Conservation (phyloP, 2,113 vertebrate genomes). For the Scytalopus superciliaris region DNA sequence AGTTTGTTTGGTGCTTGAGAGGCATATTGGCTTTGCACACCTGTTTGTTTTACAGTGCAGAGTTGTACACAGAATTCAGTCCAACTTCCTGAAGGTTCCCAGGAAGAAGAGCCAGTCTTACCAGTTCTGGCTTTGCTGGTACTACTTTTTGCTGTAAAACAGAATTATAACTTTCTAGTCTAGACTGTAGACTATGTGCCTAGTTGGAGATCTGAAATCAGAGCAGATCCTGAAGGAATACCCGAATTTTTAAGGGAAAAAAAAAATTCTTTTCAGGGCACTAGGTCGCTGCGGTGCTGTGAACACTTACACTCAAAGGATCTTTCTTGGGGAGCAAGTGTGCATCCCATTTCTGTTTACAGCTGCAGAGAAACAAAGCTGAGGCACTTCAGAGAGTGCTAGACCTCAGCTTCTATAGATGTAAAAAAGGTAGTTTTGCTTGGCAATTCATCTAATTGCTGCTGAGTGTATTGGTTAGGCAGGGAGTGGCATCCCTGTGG, state of each 20-base stretch:
- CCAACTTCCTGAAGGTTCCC: neutral
- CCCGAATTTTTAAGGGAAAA: neutral
- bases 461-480: neutral
- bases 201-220: neutral
- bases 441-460: neutral
- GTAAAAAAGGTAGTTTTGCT: neutral
- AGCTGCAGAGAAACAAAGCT: neutral
- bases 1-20: neutral
- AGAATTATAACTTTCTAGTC: neutral
- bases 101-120: neutral
- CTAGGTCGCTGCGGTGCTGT: neutral
- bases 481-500: neutral
- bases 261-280: neutral
- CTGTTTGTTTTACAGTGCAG: neutral
- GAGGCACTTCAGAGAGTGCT: neutral
- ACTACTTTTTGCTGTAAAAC: neutral
- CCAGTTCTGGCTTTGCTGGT: neutral
- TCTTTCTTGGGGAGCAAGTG: neutral
- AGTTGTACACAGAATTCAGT: neutral
- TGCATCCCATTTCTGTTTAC: neutral
- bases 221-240: neutral
- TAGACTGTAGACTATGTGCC: neutral
- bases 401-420: neutral
- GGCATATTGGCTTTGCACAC: neutral
- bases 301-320: neutral